phyloP scores from a whole-genome alignment of 2,797 vertebrate genomes.

The Lindbergichthys nudifrons region DNA sequence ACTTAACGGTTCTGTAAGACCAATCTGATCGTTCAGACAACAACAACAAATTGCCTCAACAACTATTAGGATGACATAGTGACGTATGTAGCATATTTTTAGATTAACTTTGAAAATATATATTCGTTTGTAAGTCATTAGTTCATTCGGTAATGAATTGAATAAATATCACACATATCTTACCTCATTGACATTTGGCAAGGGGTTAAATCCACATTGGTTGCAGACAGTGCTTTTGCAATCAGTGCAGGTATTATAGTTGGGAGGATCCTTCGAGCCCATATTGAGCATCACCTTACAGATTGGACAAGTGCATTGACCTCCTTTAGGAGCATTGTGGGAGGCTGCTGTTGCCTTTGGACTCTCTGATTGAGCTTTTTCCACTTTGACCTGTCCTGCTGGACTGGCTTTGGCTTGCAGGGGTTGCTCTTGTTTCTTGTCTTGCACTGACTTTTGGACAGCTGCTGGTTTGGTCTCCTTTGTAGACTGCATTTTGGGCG shows the following conservation, averaged over 20 bases:
- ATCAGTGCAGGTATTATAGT: slow-evolving; percentile 93
- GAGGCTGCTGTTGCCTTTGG: slow-evolving; percentile 56
- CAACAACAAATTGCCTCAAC: neutral
- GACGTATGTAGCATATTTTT: neutral
- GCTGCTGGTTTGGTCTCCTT: slow-evolving; percentile 68
- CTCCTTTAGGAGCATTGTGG: slow-evolving; percentile 57
- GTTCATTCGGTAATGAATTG: neutral
- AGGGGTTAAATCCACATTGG: slow-evolving; percentile 98
- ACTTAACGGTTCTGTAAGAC: neutral
- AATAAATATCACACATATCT: slow-evolving; percentile 31
- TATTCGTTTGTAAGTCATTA: neutral
- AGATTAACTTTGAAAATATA: neutral
- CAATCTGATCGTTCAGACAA: neutral
- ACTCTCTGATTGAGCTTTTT: slow-evolving; percentile 52
- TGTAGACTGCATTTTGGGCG: slow-evolving; percentile 74
- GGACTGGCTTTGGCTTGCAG: slow-evolving; percentile 49
- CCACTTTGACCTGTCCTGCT: slow-evolving; percentile 65
- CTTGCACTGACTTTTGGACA: slow-evolving; percentile 55
- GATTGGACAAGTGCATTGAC: slow-evolving; percentile 86
- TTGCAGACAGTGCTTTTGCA: slow-evolving; percentile 94
- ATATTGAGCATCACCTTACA: slow-evolving; percentile 91
- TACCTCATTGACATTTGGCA: slow-evolving; percentile 93
- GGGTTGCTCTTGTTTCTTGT: slow-evolving; percentile 64
- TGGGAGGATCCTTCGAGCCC: slow-evolving; percentile 88
- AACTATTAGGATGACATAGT: neutral